Conservation (phyloP, 2,888 invertebrate species). For the Caenorhabditis sp. region DNA sequence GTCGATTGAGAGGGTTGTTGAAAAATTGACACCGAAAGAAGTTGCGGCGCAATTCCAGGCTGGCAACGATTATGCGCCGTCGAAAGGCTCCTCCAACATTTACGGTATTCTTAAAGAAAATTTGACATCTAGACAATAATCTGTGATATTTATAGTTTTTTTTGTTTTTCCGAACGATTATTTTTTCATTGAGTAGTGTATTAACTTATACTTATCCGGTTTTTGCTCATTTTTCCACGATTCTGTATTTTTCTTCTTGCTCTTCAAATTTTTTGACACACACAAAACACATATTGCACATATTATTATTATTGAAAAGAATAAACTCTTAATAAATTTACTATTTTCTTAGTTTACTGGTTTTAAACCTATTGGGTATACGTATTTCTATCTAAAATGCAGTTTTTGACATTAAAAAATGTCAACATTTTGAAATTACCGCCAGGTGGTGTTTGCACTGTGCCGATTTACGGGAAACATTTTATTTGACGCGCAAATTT, state of each 20-base stretch:
- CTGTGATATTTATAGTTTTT: conserved; percentile 19
- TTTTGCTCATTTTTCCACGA: neutral
- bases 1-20: conserved; percentile 34
- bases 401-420: too few species aligned
- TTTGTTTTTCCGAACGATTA: neutral
- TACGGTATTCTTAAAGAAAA: conserved; percentile 44
- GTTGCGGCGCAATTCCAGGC: conserved; percentile 9
- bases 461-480: conserved; percentile 17
- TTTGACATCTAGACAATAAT: conserved; percentile 37
- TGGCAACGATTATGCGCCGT: conserved; percentile 50
- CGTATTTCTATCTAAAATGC: too few species aligned
- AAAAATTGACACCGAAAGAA: conserved; percentile 20
- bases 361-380: too few species aligned
- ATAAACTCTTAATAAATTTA: too few species aligned
- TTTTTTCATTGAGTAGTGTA: neutral
- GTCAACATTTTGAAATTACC: too few species aligned
- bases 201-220: conserved; percentile 2
- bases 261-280: neutral
- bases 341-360: too few species aligned
- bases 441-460: neutral
- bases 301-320: too few species aligned
- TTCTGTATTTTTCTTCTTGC: neutral
- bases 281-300: too few species aligned
- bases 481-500: conserved; percentile 16
- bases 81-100: conserved; percentile 35